phyloP scores from a whole-genome alignment of 2,888 invertebrate genomes.

The Apotomis capreana region DNA sequence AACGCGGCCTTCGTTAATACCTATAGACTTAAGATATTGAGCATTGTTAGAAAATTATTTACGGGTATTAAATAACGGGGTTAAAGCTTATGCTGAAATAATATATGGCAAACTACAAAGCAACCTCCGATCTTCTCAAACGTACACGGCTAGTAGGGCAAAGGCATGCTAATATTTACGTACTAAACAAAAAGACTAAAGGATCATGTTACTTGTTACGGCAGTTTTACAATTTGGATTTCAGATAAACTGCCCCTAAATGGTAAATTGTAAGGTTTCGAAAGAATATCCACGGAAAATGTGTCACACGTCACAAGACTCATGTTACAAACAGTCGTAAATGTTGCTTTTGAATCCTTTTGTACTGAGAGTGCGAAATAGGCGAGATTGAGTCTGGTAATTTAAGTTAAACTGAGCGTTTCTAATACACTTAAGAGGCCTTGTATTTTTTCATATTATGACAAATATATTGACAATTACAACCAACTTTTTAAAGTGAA shows the following conservation, averaged over 20 bases:
- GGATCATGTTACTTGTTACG: constrained; percentile 20
- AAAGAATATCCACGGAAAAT: neutral
- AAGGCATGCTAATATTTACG: neutral
- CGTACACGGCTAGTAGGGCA: neutral
- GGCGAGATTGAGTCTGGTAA: constrained; percentile 8
- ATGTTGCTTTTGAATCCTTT: neutral
- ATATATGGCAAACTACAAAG: neutral
- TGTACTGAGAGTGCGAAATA: neutral
- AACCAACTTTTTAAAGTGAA: no score
- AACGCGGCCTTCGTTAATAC: no score
- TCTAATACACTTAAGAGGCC: neutral
- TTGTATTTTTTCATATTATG: no score
- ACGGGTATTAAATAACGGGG: no score
- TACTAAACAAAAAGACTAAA: constrained; percentile 4
- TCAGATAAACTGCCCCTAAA: constrained; percentile 6
- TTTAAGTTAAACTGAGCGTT: neutral
- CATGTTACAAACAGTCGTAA: neutral
- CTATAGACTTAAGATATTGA: no score
- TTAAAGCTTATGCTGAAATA: no score
- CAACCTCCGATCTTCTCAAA: neutral
- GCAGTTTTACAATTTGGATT: constrained; percentile 11
- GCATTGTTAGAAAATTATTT: no score
- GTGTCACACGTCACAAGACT: neutral
- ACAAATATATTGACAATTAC: no score
- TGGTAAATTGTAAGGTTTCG: neutral